These are phyloP conservation scores for Campoplex capitator DNA, from an alignment of 2,888 invertebrate genomes.

Conservation along the genomic window DNA sequence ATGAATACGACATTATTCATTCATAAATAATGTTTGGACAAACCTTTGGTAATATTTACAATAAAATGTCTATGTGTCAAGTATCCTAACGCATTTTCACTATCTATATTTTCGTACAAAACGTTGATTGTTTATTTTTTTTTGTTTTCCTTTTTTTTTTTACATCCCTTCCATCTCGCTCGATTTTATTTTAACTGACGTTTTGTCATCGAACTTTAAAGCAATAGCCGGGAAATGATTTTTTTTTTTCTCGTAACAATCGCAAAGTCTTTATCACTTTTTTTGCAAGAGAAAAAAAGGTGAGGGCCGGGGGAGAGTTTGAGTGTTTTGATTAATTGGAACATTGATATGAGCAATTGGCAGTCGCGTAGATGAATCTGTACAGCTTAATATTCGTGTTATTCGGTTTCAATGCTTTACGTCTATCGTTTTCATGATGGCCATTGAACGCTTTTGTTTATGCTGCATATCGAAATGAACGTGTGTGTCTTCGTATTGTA, in stretches of 20 bases:
- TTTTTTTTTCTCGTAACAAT: constrained; percentile 39
- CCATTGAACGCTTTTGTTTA: constrained; percentile 43
- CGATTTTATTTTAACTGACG: background rate
- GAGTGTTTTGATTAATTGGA: constrained; percentile 72
- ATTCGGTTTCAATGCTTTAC: constrained; percentile 5
- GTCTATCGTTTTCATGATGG: constrained; percentile 35
- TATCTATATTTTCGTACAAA: constrained; percentile 79
- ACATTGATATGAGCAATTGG: constrained; percentile 82
- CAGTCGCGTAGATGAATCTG: constrained; percentile 77
- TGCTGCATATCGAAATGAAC: constrained; percentile 46
- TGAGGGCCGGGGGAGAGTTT: constrained; percentile 21
- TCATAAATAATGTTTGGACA: constrained; percentile 44
- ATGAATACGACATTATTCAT: background rate
- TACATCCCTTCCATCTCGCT: constrained; percentile 40
- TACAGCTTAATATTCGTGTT: constrained; percentile 74
- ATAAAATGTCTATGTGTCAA: constrained; percentile 73
- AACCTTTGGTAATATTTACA: constrained; percentile 75
- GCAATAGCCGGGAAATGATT: background rate
- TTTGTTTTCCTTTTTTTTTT: constrained; percentile 44
- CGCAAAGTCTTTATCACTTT: constrained; percentile 19
- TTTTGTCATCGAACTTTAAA: constrained; percentile 49
- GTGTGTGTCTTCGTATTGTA: constrained; percentile 12
- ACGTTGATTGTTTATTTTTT: constrained; percentile 78
- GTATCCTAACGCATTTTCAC: constrained; percentile 75
- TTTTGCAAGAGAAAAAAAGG: background rate